Percentiles rank a stretch among this genome's conserved stretches.
Conservation (phyloP, 2,113 vertebrate genomes). For the Spilogale gracilis region DNA sequence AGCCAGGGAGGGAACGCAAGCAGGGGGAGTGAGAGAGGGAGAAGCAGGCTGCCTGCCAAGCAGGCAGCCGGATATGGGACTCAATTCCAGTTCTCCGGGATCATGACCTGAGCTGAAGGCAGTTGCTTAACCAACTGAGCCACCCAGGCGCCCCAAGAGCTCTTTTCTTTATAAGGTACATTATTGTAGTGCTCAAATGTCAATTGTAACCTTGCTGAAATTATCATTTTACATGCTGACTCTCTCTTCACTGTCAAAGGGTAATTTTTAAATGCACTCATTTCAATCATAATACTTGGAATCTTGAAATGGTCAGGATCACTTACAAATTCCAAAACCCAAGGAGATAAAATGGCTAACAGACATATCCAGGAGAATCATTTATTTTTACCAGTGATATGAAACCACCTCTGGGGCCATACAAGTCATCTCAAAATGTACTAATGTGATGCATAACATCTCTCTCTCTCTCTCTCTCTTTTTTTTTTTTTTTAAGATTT, state of each 20-base stretch:
- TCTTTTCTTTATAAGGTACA: background rate
- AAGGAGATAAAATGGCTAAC: background rate
- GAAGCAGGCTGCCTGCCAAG: too few species aligned
- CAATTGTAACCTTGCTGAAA: background rate
- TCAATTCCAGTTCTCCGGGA: too few species aligned
- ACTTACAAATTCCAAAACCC: conserved; percentile 2
- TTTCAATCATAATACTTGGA: background rate
- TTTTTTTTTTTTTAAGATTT: too few species aligned
- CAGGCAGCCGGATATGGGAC: too few species aligned
- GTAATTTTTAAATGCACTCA: background rate
- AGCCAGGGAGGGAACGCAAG: too few species aligned
- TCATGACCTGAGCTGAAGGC: too few species aligned
- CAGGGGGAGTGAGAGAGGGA: too few species aligned
- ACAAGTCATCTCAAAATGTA: background rate
- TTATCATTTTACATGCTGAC: background rate
- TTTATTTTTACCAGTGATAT: conserved; percentile 19
- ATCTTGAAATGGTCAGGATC: conserved; percentile 30
- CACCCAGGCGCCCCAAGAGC: too few species aligned
- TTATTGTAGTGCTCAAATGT: background rate
- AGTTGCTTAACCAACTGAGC: too few species aligned
- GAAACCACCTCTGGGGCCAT: background rate
- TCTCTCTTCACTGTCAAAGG: background rate
- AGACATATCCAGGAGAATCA: background rate
- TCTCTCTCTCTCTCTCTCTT: conserved; percentile 29
- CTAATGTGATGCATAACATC: background rate